These are phyloP conservation scores for Sinella curviseta DNA, from an alignment of 1,140 invertebrate genomes.

Conservation along the genomic window DNA sequence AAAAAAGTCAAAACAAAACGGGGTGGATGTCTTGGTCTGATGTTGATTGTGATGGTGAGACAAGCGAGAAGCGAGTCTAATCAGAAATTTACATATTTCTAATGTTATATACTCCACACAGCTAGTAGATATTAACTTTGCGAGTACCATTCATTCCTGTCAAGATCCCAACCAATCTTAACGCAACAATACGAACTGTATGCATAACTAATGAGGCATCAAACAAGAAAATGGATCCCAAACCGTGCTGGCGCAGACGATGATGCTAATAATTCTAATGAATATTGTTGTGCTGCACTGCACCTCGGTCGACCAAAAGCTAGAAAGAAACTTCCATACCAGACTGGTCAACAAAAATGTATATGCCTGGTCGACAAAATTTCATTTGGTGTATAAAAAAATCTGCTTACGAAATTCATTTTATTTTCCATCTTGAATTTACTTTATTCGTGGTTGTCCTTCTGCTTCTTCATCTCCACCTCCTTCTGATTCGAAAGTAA, in stretches of 20 bases:
- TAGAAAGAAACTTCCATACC: background rate
- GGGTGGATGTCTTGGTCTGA: background rate
- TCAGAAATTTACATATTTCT: constrained; percentile 24
- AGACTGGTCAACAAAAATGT: no score
- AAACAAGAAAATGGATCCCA: background rate
- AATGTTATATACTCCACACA: constrained; percentile 13
- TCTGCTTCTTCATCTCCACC: no score
- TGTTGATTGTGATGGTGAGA: background rate
- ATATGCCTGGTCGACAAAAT: no score
- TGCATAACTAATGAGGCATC: constrained; percentile 16
- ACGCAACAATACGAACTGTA: background rate
- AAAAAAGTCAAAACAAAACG: background rate
- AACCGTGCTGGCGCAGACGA: background rate
- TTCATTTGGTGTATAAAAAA: no score
- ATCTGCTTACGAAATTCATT: no score
- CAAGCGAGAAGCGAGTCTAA: background rate
- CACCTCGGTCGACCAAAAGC: background rate
- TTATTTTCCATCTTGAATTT: background rate
- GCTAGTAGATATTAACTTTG: no score
- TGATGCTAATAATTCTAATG: constrained; percentile 5
- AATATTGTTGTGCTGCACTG: background rate
- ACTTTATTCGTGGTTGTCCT: background rate
- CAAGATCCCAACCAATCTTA: constrained; percentile 2
- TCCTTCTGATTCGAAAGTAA: no score
- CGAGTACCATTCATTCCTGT: constrained; percentile 1